phyloP scores from a whole-genome alignment of 2,113 vertebrate genomes.

The Aphelocoma coerulescens region DNA sequence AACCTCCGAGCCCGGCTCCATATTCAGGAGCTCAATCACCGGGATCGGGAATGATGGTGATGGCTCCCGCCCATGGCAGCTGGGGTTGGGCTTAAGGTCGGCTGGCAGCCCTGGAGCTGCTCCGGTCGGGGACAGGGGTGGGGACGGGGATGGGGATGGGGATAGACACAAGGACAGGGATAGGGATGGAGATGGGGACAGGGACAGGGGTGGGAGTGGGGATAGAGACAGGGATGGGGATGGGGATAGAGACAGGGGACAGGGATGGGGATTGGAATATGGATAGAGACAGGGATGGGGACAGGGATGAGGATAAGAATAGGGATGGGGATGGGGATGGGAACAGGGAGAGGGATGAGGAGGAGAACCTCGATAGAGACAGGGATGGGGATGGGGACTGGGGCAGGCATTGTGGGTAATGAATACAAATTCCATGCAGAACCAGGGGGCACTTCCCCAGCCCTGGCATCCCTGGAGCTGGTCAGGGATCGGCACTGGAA shows the following conservation, averaged over 20 bases:
- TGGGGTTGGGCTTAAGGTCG: not conserved
- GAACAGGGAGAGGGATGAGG: too few relatives aligned
- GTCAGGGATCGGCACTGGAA: not conserved
- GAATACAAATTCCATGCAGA: not conserved
- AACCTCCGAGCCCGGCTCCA: conserved; percentile 29
- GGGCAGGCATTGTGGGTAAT: not conserved
- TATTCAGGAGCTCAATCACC: conserved; percentile 34
- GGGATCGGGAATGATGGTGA: conserved; percentile 5
- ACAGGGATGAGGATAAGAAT: too few relatives aligned
- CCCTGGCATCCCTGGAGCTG: not conserved
- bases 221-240: too few relatives aligned
- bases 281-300: not conserved
- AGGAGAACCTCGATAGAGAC: not conserved
- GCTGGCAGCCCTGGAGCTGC: not conserved
- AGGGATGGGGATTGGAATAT: not conserved
- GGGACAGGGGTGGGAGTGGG: accelerated
- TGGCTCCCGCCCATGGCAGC: not conserved
- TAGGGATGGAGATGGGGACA: accelerated
- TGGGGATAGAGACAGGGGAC: too few relatives aligned
- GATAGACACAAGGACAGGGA: not conserved
- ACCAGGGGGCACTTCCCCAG: not conserved
- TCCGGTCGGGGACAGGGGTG: accelerated
- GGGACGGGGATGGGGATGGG: not conserved
- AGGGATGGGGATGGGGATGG: not conserved
- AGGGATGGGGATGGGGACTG: not conserved